phyloP scores from a whole-genome alignment of 2,888 invertebrate species.

The Taphrorychus bicolor region DNA sequence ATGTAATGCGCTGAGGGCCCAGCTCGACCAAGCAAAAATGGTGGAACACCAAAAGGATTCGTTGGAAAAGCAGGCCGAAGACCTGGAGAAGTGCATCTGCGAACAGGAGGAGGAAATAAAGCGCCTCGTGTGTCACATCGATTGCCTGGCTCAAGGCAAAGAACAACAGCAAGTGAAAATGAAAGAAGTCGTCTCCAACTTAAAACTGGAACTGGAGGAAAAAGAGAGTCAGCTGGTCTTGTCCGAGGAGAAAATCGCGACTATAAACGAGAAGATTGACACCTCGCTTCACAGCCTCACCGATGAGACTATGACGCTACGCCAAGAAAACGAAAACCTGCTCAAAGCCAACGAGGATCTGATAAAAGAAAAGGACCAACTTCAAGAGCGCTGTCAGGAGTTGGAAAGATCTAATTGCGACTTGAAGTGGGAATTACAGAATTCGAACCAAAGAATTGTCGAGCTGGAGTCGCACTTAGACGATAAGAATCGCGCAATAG shows the following conservation, averaged over 20 bases:
- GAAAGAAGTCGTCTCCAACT: constrained; percentile 49
- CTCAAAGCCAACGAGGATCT: constrained; percentile 13
- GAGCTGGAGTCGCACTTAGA: constrained; percentile 35
- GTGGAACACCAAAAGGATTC: constrained; percentile 63
- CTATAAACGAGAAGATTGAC: constrained; percentile 52
- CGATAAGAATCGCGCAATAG: constrained; percentile 43
- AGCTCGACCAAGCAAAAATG: constrained; percentile 51
- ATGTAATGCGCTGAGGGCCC: constrained; percentile 49
- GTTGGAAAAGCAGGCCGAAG: constrained; percentile 62
- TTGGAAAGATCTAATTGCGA: constrained; percentile 29
- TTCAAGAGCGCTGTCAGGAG: neutral
- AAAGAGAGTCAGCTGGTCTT: constrained; percentile 52
- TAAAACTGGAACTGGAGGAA: constrained; percentile 54
- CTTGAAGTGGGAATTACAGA: constrained; percentile 25
- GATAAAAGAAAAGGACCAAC: constrained; percentile 13
- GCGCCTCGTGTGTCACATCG: constrained; percentile 63
- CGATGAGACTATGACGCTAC: constrained; percentile 46
- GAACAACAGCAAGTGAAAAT: constrained; percentile 56
- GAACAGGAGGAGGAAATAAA: constrained; percentile 68
- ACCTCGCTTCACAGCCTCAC: constrained; percentile 52
- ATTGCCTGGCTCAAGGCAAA: constrained; percentile 57
- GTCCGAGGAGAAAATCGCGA: constrained; percentile 54
- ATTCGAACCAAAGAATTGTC: constrained; percentile 28
- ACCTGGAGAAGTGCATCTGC: constrained; percentile 64
- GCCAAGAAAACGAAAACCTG: constrained; percentile 16